Evolutionary conservation across 1,140 invertebrate genomes (phyloP), one percentile per base, ranked within the genome.

Genomic region (Platorchestia sp.): DNA sequence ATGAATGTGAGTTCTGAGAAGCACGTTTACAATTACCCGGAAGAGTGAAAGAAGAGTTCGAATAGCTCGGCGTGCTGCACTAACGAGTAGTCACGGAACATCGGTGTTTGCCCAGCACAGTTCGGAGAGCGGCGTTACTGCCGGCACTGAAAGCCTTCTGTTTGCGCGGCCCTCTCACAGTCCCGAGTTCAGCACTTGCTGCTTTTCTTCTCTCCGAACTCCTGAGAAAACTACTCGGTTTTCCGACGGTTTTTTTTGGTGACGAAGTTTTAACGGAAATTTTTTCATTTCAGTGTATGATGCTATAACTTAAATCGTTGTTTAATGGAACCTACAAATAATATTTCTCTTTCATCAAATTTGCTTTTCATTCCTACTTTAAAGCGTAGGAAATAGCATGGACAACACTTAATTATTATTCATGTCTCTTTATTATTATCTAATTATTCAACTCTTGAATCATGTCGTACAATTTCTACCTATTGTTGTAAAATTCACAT

Each of bases 41-140:
- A 3, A 36, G 10, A 75, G 27, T 27, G 36, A 75, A 75, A 75
- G 59, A 75, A 36, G 36, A 19, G 36, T 75, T 44, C 87, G n/a
- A 44, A 41, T 14, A 43, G 0, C 22, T 42, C 42, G 27, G 3
- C 87, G 36, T 44, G 43, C 87, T 14, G 41, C 3, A 36, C 42
- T 89, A 89, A 89, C 87, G 87, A 89, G 87, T 36, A 42, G 87
- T 89, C 27, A 89, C n/a, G 87, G 41, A 89, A 10, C 87, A 89
- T 41, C 43, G 7, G 27, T 89, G 41, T 89, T 89, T 89, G 87
- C 87, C 43, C 7, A 16, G 87, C 41, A 42, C 87, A 42, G 87
- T 42, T 42, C 42, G 36, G 42, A 89, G 41, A 89, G 87, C n/a
- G 41, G 5, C 43, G 87, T 89, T 89, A 89, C 87, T 0, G 41